Evolutionary conservation across 2,888 invertebrate genomes (phyloP), one percentile per base, ranked within the genome.

Genomic region (Caenorhabditis panamensis): DNA sequence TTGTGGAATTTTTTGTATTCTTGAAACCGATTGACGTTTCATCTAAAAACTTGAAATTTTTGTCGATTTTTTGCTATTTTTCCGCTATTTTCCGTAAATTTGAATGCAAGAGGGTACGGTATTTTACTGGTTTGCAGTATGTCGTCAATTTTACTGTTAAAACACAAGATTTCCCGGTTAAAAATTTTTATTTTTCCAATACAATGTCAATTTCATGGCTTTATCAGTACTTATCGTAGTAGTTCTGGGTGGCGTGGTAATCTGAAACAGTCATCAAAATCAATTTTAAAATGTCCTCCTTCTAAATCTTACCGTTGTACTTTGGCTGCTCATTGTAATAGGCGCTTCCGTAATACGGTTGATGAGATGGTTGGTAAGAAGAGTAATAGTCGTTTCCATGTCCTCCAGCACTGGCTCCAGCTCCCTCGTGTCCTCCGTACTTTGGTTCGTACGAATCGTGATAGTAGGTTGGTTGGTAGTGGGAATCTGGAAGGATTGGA

Each of bases 361-460:
- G 62, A 53, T 77, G 69, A 20, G 77, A 77, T 58, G 77, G 69
- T 24, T 64, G 68, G n/a, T 77, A 78, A 20, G 69, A 66, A 5
- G 71, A 78, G n/a, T 77, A 77, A 41, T 77, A 77, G 61, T 77
- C 77, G 26, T 58, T 64, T 49, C 63, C 68, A 53, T 69, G 69
- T 31, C 31, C 31, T 4, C 31, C 31, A 9, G 31, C 31, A n/a
- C 63, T 22, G 16, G 47, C 44, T 31, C 31, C 31, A 9, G 47
- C 44, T 13, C 41, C 41, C 20, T 66, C 75, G 51, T 66, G 66
- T 51, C 75, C 75, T 20, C 41, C 44, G 37, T 75, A 75, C 18
- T 75, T 75, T 59, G 75, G 75, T 53, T 75, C 66, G n/a, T 75
- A 75, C 9, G 75, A 75, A 3, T 75, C 75, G 26, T 75, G 75